Evolutionary conservation across 2,113 vertebrate species (phyloP).

Genomic region (Barbus barbus): DNA sequence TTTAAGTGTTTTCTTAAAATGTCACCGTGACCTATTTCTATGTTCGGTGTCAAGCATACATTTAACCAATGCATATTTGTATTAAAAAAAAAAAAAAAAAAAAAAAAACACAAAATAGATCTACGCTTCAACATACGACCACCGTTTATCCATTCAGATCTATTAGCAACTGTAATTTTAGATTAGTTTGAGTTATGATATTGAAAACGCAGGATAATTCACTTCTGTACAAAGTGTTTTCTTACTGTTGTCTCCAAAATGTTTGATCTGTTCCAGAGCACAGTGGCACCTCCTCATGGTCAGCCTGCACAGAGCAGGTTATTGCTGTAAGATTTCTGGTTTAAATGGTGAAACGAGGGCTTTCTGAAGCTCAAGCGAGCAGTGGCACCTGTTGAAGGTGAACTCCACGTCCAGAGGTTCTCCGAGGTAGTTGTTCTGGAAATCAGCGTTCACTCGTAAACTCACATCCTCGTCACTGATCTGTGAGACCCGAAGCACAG

Average conservation of each 20-base stretch:
- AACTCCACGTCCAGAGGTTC: conserved; percentile 95
- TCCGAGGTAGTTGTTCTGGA: conserved; percentile 82
- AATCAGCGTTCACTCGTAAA: conserved; percentile 81
- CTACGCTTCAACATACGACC: not conserved
- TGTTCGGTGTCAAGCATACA: not conserved
- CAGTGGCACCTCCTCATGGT: conserved; percentile 86
- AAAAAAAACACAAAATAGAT: no score
- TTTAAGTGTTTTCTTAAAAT: not conserved
- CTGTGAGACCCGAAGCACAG: conserved; percentile 61
- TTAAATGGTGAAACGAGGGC: not conserved
- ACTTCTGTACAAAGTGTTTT: not conserved
- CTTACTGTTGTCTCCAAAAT: conserved; percentile 82
- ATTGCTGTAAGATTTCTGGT: not conserved
- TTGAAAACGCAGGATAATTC: no score
- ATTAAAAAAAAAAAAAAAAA: not conserved
- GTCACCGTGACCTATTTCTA: not conserved
- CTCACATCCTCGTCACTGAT: conserved; percentile 84
- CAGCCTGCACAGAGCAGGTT: conserved; percentile 68
- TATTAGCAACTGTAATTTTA: no score
- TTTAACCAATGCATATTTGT: not conserved
- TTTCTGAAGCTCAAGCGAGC: not conserved
- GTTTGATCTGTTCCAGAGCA: conserved; percentile 80
- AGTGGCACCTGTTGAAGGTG: conserved; percentile 81
- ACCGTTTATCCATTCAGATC: not conserved
- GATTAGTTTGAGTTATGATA: no score